phyloP scores from a whole-genome alignment of 2,888 invertebrate genomes.

The Mycalesis mineus region DNA sequence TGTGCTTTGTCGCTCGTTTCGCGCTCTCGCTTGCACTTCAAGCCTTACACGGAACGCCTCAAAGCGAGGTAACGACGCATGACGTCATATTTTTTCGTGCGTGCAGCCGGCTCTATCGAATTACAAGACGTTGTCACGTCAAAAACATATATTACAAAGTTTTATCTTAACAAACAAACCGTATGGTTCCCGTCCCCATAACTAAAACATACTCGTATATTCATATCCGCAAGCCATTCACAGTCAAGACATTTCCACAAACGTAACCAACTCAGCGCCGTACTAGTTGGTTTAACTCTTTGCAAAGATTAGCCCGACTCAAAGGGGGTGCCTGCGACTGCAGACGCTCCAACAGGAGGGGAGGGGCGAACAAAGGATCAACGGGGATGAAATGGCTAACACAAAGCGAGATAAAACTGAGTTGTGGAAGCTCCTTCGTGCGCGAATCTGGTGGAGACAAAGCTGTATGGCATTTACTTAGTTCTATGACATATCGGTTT shows the following conservation, averaged over 20 bases:
- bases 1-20: no score
- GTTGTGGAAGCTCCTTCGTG: slow-evolving; percentile 16
- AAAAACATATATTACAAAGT: no score
- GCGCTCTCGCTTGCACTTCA: no score
- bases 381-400: slow-evolving; percentile 17
- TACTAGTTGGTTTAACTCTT: background rate
- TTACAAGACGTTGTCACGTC: no score
- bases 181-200: no score
- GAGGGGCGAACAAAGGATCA: slow-evolving; percentile 20
- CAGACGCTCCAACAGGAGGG: background rate
- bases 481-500: background rate
- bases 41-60: no score
- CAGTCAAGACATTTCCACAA: background rate
- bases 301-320: slow-evolving; percentile 4
- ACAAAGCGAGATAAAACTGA: slow-evolving; percentile 23
- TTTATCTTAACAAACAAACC: no score
- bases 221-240: background rate
- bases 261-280: background rate
- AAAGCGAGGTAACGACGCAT: no score
- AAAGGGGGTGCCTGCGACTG: background rate
- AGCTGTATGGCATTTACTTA: background rate
- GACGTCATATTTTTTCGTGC: no score
- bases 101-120: no score
- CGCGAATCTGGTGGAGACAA: slow-evolving; percentile 11
- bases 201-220: no score